Evolutionary conservation across 2,888 invertebrate genomes (phyloP), one percentile per base, ranked within the genome.

Genomic region (Gisinianus flammeolus): DNA sequence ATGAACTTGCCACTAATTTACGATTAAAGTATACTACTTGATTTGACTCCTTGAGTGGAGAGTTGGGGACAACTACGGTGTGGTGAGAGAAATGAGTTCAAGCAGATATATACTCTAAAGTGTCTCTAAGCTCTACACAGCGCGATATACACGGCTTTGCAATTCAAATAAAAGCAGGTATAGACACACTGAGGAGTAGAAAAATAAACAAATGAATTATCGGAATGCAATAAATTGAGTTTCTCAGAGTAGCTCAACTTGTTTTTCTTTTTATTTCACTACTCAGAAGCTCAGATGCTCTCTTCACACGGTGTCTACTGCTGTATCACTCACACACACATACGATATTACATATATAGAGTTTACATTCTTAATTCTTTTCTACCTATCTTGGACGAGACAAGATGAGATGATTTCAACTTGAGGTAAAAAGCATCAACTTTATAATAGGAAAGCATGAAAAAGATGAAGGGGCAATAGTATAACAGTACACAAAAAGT

Each of bases 191-290:
- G 44, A 44, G 22, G 56, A 22, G 56, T 24, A n/a, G 24, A n/a
- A 58, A 58, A 58, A 58, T 58, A 58, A 58, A 58, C 56, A 58
- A 58, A n/a, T 58, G 56, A 58, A 58, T 58, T 58, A n/a, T 58
- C 24, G 6, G 22, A 58, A 58, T 58, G 56, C 56, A 22, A 44
- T n/a, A 44, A n/a, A 58, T 58, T 58, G n/a, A 58, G 56, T 58
- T 58, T 58, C 56, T 24, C 22, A 58, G 56, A 58, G 56, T 22
- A 22, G 22, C 24, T 58, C 22, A 58, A 58, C 56, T 58, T 58
- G 56, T 58, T 58, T 58, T 58, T 58, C 8, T 24, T 58, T 58
- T 24, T n/a, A 22, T 24, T 58, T 58, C 22, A 58, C 0, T 58
- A 8, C 22, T 58, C 56, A n/a, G n/a, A n/a, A n/a, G n/a, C n/a